These are phyloP conservation scores for Lepidothrix coronata DNA, from an alignment of 2,113 vertebrate species.

Conservation along the genomic window DNA sequence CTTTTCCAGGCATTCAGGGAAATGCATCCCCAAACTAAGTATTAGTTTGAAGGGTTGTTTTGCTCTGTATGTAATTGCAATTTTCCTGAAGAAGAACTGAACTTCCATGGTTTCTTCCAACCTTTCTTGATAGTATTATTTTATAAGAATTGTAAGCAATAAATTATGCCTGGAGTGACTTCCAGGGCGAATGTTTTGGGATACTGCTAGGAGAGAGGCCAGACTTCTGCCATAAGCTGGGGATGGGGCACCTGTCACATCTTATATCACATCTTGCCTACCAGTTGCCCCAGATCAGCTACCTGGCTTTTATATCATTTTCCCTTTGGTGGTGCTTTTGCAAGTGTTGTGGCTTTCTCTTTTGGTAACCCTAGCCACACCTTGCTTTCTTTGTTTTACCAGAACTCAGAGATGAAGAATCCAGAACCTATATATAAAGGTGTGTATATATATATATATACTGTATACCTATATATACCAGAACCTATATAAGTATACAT, in stretches of 20 bases:
- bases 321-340: background rate
- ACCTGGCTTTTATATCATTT: background rate
- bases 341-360: background rate
- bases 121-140: background rate
- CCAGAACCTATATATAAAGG: background rate
- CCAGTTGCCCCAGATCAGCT: background rate
- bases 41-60: background rate
- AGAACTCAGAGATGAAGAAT: background rate
- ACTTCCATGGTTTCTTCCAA: background rate
- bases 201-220: background rate
- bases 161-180: background rate
- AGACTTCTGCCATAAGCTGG: background rate
- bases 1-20: background rate
- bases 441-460: too few relatives aligned
- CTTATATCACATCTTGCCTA: background rate
- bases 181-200: background rate
- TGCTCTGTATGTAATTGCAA: background rate
- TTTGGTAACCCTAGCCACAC: background rate
- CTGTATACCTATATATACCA: background rate
- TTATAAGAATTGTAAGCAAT: background rate
- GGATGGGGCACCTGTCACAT: accelerated
- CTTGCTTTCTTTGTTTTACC: background rate
- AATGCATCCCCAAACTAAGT: background rate
- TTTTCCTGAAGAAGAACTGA: background rate
- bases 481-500: background rate